phyloP scores from a whole-genome alignment of 1,140 invertebrate genomes.

The honey bee (Apis mellifera) region DNA sequence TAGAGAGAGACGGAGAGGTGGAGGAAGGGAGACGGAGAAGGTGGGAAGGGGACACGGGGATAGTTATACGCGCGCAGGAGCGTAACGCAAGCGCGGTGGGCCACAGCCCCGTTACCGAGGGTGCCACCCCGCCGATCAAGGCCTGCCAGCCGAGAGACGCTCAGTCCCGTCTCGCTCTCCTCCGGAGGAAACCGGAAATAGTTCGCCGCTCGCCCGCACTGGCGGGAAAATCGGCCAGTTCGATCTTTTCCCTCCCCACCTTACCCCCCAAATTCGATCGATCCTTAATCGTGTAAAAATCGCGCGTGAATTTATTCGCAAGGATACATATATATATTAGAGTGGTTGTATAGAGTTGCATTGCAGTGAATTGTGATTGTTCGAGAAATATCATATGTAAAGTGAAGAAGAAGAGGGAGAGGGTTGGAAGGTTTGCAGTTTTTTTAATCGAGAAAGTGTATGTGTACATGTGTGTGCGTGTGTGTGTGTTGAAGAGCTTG shows the following conservation, averaged over 20 bases:
- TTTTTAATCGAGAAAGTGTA: not conserved
- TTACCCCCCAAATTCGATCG: not conserved
- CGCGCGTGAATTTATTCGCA: not conserved
- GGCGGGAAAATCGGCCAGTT: conserved; percentile 61
- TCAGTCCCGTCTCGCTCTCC: conserved; percentile 72
- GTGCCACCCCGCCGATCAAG: conserved; percentile 65
- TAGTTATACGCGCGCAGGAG: conserved; percentile 71
- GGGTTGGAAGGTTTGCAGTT: not conserved
- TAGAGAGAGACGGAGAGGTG: no score
- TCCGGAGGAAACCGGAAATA: conserved; percentile 67
- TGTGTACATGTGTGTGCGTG: not conserved
- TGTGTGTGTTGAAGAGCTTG: not conserved
- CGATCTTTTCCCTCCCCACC: no score
- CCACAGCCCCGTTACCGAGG: conserved; percentile 65
- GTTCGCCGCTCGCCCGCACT: conserved; percentile 38
- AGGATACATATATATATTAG: not conserved
- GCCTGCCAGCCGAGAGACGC: conserved; percentile 60
- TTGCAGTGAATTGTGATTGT: conserved; percentile 17
- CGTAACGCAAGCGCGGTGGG: conserved; percentile 73
- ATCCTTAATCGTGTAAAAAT: not conserved
- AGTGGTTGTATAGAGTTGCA: not conserved
- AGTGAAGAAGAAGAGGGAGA: no score
- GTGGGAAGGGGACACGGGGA: conserved; percentile 22
- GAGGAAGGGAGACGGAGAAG: not conserved
- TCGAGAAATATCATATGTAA: no score